phyloP scores from a whole-genome alignment of 2,113 vertebrate species.

The Forbesichthys agassizii region DNA sequence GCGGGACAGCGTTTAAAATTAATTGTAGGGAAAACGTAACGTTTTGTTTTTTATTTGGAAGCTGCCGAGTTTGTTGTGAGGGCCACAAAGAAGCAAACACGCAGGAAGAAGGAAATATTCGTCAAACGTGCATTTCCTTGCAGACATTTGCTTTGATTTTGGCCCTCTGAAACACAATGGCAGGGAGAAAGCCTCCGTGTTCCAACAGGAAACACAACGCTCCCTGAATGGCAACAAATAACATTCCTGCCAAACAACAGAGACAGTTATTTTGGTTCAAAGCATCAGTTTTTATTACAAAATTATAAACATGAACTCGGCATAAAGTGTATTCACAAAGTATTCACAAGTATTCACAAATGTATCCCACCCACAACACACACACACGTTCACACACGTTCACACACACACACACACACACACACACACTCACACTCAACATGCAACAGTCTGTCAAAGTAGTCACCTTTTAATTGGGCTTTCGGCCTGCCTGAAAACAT shows the following conservation, averaged over 20 bases:
- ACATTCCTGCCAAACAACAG: slow-evolving; percentile 61
- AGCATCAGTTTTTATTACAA: slow-evolving; percentile 62
- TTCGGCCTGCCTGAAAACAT: slow-evolving; percentile 64
- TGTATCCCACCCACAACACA: neutral
- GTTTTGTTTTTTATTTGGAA: slow-evolving; percentile 34
- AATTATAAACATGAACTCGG: slow-evolving; percentile 55
- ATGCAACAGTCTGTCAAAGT: slow-evolving; percentile 52
- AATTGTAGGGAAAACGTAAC: neutral
- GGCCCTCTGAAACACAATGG: slow-evolving; percentile 69
- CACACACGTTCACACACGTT: slow-evolving; percentile 1
- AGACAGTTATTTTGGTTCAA: slow-evolving; percentile 24
- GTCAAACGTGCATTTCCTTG: slow-evolving; percentile 72
- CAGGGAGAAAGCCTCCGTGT: slow-evolving; percentile 42
- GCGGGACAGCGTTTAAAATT: neutral
- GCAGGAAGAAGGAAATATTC: slow-evolving; percentile 54
- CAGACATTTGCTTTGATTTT: slow-evolving; percentile 71
- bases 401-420: slow-evolving; percentile 33
- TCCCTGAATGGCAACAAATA: slow-evolving; percentile 60
- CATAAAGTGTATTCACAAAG: slow-evolving; percentile 57
- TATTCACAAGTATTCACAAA: slow-evolving; percentile 36
- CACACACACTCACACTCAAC: slow-evolving; percentile 23
- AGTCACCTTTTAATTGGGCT: slow-evolving; percentile 72
- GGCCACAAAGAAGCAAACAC: slow-evolving; percentile 42
- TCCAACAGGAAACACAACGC: slow-evolving; percentile 68
- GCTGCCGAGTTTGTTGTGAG: slow-evolving; percentile 25